phyloP scores from a whole-genome alignment of 2,797 vertebrate genomes.

The Pangasius mekongensis region DNA sequence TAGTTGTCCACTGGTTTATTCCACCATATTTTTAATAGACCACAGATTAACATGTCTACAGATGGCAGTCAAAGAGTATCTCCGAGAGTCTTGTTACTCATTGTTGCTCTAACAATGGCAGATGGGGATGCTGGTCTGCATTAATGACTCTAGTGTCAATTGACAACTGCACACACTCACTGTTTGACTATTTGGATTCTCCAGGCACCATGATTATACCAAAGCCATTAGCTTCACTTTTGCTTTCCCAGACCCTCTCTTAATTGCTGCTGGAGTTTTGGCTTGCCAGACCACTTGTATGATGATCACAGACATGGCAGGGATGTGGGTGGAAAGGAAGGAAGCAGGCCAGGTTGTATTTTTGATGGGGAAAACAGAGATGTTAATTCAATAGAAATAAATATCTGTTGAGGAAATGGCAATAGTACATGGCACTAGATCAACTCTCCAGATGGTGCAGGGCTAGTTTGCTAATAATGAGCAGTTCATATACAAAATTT shows the following conservation, averaged over 20 bases:
- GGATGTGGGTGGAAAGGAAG: background rate
- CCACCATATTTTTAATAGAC: conserved; percentile 57
- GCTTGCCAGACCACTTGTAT: background rate
- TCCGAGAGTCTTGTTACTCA: conserved; percentile 62
- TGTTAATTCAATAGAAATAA: background rate
- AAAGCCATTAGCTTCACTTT: background rate
- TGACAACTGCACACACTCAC: conserved; percentile 12
- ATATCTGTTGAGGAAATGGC: background rate
- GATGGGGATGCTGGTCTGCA: conserved; percentile 66
- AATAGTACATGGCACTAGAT: background rate
- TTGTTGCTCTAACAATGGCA: conserved; percentile 65
- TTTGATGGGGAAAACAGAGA: background rate
- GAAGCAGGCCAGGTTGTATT: background rate
- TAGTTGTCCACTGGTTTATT: conserved; percentile 61
- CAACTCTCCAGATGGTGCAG: background rate
- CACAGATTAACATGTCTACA: conserved; percentile 59
- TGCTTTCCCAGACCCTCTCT: background rate
- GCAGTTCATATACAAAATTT: background rate
- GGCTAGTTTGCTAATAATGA: background rate
- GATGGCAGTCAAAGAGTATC: conserved; percentile 60
- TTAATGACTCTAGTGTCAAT: conserved; percentile 66
- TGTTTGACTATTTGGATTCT: conserved; percentile 27
- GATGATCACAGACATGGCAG: conserved; percentile 1
- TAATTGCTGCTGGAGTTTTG: background rate
- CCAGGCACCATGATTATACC: background rate